These are phyloP conservation scores for Graphium colonna DNA, from an alignment of 2,888 invertebrate genomes.

Conservation along the genomic window DNA sequence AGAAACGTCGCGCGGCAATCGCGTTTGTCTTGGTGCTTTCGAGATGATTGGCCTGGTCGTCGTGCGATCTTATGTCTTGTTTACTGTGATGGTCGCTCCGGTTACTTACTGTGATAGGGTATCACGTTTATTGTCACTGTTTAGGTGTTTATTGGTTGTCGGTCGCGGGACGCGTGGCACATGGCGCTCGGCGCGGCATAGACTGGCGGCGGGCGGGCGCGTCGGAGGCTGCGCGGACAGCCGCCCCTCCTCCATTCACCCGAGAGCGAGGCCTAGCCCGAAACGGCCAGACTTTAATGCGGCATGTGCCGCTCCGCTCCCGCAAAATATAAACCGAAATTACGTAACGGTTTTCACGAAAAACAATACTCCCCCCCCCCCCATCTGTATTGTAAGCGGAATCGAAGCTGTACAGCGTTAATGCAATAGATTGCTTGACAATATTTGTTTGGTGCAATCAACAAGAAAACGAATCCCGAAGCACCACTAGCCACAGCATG, in stretches of 20 bases:
- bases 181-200: constrained; percentile 64
- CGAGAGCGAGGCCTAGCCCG: constrained; percentile 57
- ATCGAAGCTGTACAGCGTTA: too few relatives aligned
- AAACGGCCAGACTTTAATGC: constrained; percentile 72
- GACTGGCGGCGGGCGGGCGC: constrained; percentile 60
- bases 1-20: constrained; percentile 39
- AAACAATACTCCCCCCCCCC: neutral
- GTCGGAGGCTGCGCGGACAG: constrained; percentile 71
- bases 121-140: constrained; percentile 57
- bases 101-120: constrained; percentile 63
- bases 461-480: too few relatives aligned
- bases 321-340: constrained; percentile 46
- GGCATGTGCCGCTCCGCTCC: constrained; percentile 62
- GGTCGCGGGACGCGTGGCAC: constrained; percentile 52
- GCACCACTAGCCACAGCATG: too few relatives aligned
- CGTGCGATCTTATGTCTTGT: constrained; percentile 26
- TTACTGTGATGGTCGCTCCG: constrained; percentile 21
- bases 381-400: too few relatives aligned
- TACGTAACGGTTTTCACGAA: constrained; percentile 25
- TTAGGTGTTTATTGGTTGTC: constrained; percentile 47
- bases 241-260: constrained; percentile 74
- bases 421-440: too few relatives aligned
- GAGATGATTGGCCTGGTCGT: constrained; percentile 44
- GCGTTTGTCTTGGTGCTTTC: constrained; percentile 32
- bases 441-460: too few relatives aligned